Base-by-base conservation (phyloP, 92 coral and sea anemone genomes). In the Scolanthus callimorphus region DNA sequence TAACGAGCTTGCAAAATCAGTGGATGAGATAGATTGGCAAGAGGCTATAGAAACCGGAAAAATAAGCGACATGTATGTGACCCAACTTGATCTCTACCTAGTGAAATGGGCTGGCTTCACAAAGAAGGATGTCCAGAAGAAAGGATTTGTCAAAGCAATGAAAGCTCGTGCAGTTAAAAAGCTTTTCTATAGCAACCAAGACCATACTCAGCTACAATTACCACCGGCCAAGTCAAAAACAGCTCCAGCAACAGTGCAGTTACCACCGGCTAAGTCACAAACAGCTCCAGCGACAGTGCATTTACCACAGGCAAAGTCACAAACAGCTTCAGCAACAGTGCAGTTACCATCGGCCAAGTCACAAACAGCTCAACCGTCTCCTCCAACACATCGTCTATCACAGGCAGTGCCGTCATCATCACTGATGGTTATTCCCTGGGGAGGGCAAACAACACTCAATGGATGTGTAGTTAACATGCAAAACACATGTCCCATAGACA, bases 401-500 rank as follows among this genome's bases (percentile, higher is more conserved):
- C n/a, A n/a, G n/a, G n/a, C n/a, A n/a, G n/a, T 15, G 15, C 43
- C 43, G 15, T 15, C 43, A 34, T 15, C 43, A 34, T 15, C 43
- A 6, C 43, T 34, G 43, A 31, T 19, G 23, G 69, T 71, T 21
- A 29, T 49, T 3, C 78, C 78, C n/a, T 71, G 78, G 78, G 78
- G 70, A 30, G 78, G 70, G 13, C 60, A 49, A 45, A 12, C 47
- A 41, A 24, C 30, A 24, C 25, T 60, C 25, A 52, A 20, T 24
- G 58, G 60, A 15, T 34, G 37, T 17, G 43, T 15, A 6, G 43
- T 34, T 34, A 34, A 34, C 15, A 29, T 71, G 25, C 49, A 27
- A 44, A 59, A 71, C 61, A 71, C 78, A 6, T 71, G 70, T 27
- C 67, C 70, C 4, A 71, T 71, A 24, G 78, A 71, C 38, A 71